Base-by-base conservation (phyloP, 2,888 invertebrate species). In the Agrotis puta region DNA sequence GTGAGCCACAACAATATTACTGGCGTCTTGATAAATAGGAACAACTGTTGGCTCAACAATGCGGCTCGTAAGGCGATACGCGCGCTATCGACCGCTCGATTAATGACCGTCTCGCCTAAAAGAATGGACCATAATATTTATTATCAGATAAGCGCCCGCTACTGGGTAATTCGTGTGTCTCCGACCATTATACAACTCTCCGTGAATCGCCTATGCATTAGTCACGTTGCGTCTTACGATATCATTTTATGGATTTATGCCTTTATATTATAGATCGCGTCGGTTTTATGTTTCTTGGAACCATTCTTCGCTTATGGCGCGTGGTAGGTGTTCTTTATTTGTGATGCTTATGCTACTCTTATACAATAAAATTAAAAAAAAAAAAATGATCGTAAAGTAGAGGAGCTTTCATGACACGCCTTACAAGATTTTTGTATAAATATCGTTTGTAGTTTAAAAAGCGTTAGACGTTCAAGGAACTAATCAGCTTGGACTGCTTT, bases 41-140 rank as follows among this genome's bases (percentile, higher is more conserved):
- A 94, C 95, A 94, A 95, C 94, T 93, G 93, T 89, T 88, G 91
- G 89, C 85, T 91, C 91, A 94, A 96, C 95, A 95, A 96, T 95
- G 92, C 92, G 88, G 89, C 90, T 90, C 91, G 95, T 95, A 95
- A 95, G 93, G 91, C 94, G 95, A 96, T 95, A 95, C 93, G 92
- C 88, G 89, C 93, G 90, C 92, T 94, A 96, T 96, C 95, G 94
- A 93, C 92, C 92, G 83, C 89, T 93, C 93, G 94, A 95, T 96
- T 95, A 95, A 96, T 96, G 95, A 94, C 94, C 91, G 92, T 91
- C 94, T 93, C 94, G 92, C 93, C 94, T 94, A 95, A 96, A 96
- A 96, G 95, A 96, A 96, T 95, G 94, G 94, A 92, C 93, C 91
- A 93, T 93, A 95, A 95, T 95, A 95, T 96, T 95, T 95, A 95